Base-by-base conservation (phyloP, 2,888 invertebrate species). In the Abscondita cerata region DNA sequence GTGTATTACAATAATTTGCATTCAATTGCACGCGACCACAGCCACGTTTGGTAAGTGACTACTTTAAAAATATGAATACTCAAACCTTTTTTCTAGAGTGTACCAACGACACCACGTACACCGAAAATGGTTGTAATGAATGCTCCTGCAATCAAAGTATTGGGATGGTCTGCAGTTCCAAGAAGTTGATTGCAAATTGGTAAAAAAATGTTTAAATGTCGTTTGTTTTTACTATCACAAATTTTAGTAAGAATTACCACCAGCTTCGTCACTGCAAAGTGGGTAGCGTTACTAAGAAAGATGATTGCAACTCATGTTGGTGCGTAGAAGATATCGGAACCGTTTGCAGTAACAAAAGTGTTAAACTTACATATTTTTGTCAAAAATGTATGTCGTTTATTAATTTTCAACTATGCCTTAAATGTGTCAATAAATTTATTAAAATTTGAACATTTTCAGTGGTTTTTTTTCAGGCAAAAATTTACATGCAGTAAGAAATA, bases 241-340 rank as follows among this genome's bases (percentile, higher is more conserved):
- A 36, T 36, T 36, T 40, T 6, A 44, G 44, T 18, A 1, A 44
- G 19, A 44, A 44, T 44, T 44, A 44, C 16, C 44, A 44, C 8
- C 16, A 44, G 18, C 44, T 44, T 2, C 18, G 44, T 1, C 44
- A 44, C 19, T 52, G 52, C 36, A 52, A 40, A 52, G 34, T 38
- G 4, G 52, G 52, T 6, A 36, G 38, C 2, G n/a, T 38, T 36
- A 12, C 34, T 6, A 52, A 38, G 9, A 18, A 52, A n/a, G 40
- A 52, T 19, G 9, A 31, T 19, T 52, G 52, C 38, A 52, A 52
- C 19, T 38, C 18, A 0, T 52, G 52, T 20, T 13, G 18, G 9
- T 52, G 36, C n/a, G 40, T 19, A 1, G 52, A 52, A 18, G 40
- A 52, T 36, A 40, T 52, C 19, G 44, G 44, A 9, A 44, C 44